phyloP scores from a whole-genome alignment of 2,113 vertebrate species.

The Tichodroma muraria region DNA sequence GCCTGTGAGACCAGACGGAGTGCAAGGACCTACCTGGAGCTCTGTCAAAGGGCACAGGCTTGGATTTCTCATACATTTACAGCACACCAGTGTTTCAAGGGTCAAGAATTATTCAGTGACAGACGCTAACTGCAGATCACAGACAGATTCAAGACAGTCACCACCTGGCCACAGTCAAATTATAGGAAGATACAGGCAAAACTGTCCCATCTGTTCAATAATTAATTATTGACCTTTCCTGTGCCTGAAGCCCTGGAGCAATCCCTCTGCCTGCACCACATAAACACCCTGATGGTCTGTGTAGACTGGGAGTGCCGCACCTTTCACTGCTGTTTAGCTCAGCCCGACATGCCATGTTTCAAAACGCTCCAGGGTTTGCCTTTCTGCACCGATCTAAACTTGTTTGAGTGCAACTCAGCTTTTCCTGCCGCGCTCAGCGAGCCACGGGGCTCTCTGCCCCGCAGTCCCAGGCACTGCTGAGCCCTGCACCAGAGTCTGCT shows the following conservation, averaged over 20 bases:
- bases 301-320: not conserved
- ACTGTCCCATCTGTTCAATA: slow-evolving; percentile 27
- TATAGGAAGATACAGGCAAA: slow-evolving; percentile 15
- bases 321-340: slow-evolving; percentile 20
- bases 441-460: not conserved
- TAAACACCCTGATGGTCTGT: slow-evolving; percentile 30
- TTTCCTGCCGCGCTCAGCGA: not conserved
- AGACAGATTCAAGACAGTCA: slow-evolving; percentile 15
- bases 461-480: accelerated
- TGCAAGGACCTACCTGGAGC: not conserved
- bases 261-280: not conserved
- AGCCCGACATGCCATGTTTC: not conserved
- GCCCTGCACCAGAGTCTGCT: not conserved
- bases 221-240: slow-evolving; percentile 48
- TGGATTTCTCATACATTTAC: not conserved
- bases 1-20: not conserved
- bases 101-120: not conserved
- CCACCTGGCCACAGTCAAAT: not conserved
- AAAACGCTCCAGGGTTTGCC: not conserved
- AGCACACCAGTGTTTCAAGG: not conserved
- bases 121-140: not conserved
- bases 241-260: not conserved
- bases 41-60: not conserved
- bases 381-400: not conserved
- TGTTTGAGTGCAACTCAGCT: not conserved